Base-by-base conservation (phyloP, 2,113 vertebrate genomes). In the Mormyrus lacerda region DNA sequence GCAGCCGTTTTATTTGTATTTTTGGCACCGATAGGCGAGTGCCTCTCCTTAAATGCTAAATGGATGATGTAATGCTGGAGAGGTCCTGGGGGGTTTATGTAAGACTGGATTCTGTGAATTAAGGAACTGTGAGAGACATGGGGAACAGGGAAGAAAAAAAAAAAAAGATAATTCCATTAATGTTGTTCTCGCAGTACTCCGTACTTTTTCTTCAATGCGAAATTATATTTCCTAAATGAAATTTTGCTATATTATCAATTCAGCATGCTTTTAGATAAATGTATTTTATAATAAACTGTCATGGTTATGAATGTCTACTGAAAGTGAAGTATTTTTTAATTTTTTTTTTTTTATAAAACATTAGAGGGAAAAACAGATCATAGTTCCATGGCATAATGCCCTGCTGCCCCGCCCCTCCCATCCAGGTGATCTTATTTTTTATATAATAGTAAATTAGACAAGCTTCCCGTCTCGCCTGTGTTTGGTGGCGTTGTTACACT, bases 41-140 rank as follows among this genome's bases (percentile, higher is more conserved):
- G 50, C 27, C 50, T 39, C 13, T 87, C 48, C 85, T 84, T 84
- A 47, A 44, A 45, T 84, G 82, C 39, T 84, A 84, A 47, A 84
- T 84, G 82, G 39, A 47, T 84, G 82, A 84, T 47, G 82, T 84
- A 84, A 84, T 84, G 82, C 35, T 84, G 82, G 19, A 84, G 27
- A 27, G 35, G 85, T 53, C 85, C 85, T 55, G 47, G 50, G 85
- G 50, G 85, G 47, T 87, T 87, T 87, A 87, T 87, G 85, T 87
- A 87, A 87, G 50, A 53, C 50, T 87, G 6, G 11, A 35, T 87
- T 53, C 50, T 35, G 48, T 53, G 48, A 87, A 35, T 86, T 51
- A 35, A 87, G 47, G 47, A 53, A 39, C 50, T 35, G n/a, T 55
- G 50, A 27, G 27, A 39, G 85, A 87, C 45, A 19, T 87, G 27